Percentiles rank a stretch among this genome's conserved stretches.
These are phyloP conservation scores for Leucophora obtusa DNA, from an alignment of 2,888 invertebrate species.

Conservation along the genomic window DNA sequence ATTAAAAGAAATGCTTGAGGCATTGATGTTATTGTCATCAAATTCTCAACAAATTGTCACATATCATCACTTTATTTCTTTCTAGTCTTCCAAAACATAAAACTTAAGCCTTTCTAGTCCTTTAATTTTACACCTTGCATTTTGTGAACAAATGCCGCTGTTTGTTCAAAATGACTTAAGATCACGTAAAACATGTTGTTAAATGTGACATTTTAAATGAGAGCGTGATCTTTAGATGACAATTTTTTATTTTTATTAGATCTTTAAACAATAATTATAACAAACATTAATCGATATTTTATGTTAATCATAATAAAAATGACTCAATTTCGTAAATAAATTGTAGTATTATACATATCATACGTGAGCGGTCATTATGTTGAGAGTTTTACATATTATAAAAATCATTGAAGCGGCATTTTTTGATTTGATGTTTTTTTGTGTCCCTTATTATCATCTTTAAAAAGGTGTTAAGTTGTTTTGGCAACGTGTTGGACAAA, in stretches of 20 bases:
- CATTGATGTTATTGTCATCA: conserved; percentile 19
- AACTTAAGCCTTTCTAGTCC: conserved; percentile 33
- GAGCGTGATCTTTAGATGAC: conserved; percentile 52
- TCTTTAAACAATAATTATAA: conserved; percentile 10
- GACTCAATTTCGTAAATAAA: conserved; percentile 68
- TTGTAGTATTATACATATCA: background rate
- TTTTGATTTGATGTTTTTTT: conserved; percentile 18
- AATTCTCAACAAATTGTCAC: conserved; percentile 22
- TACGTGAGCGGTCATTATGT: conserved; percentile 54
- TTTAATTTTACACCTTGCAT: conserved; percentile 23
- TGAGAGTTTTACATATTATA: background rate
- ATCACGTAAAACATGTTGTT: conserved; percentile 34
- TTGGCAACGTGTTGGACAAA: conserved; percentile 52
- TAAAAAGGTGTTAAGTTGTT: conserved; percentile 55
- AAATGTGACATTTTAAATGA: conserved; percentile 28
- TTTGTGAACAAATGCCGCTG: background rate
- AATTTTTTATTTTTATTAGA: conserved; percentile 20
- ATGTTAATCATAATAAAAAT: conserved; percentile 71
- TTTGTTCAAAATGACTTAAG: conserved; percentile 8
- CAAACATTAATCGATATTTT: conserved; percentile 68
- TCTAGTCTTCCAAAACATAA: background rate
- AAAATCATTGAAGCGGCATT: background rate
- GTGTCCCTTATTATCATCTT: background rate
- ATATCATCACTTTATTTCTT: conserved; percentile 16
- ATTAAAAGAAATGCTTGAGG: conserved; percentile 5